Conservation (phyloP, 2,113 vertebrate genomes). For the Mustela nigripes region DNA sequence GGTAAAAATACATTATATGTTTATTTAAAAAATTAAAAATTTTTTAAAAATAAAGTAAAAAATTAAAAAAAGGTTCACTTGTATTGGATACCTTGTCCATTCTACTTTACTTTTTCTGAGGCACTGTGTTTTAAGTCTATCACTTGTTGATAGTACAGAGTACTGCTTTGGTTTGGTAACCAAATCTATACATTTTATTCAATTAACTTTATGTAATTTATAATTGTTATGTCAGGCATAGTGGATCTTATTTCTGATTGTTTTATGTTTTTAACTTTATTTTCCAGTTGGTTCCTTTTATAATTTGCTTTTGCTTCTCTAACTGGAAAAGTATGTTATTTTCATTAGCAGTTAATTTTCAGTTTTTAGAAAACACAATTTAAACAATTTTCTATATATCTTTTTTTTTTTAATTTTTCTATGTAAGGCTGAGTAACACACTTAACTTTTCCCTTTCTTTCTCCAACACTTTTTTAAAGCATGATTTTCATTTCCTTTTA, state of each 20-base stretch:
- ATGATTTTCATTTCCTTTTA: neutral
- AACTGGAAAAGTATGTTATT: neutral
- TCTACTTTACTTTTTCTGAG: neutral
- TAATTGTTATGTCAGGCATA: neutral
- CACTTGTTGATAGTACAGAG: neutral
- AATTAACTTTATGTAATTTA: neutral
- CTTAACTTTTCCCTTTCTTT: neutral
- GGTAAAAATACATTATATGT: too few relatives aligned
- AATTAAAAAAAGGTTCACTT: neutral
- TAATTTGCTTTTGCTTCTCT: neutral
- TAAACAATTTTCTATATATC: neutral
- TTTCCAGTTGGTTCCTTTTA: neutral
- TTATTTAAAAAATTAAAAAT: too few relatives aligned
- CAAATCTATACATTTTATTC: neutral
- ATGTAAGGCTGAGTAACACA: neutral
- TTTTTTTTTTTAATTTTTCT: neutral
- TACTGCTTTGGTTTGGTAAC: neutral
- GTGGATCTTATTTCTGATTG: neutral
- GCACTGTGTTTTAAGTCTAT: neutral
- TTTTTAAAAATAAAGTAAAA: too few relatives aligned
- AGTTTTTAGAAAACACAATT: neutral
- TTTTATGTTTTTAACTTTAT: neutral
- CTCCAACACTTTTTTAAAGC: neutral
- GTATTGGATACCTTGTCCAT: neutral
- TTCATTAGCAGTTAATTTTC: neutral